Base-by-base conservation (phyloP, 1,140 invertebrate species). In the Octopus sinensis region DNA sequence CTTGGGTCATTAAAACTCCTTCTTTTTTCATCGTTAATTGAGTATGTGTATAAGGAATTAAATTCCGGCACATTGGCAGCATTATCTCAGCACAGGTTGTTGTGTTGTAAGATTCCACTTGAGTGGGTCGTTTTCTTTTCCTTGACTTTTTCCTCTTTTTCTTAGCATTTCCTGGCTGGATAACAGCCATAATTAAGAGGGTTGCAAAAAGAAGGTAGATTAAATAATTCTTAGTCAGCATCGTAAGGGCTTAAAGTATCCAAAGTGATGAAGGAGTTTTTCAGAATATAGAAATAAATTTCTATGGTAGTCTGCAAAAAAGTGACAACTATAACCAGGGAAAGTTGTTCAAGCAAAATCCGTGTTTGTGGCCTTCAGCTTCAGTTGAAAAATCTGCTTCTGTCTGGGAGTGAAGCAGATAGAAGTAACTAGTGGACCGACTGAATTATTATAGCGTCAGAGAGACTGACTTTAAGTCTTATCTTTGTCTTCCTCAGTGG, bases 51-150 rank as follows among this genome's bases (percentile, higher is more conserved):
- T 87, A 87, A 0, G 83, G 82, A 5, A 87, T 82, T 54, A 86
- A 76, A 13, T 84, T 85, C 77, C 80, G 79, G 71, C 86, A 87
- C 86, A 87, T 86, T n/a, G 86, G 86, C 0, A 85, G 81, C 81
- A 84, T 78, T n/a, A 86, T 83, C 68, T 83, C 75, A 71, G 84
- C 73, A 78, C 85, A 86, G 7, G 76, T 77, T 13, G 43, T 7
- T 6, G 17, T 77, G 7, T 77, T 13, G 52, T 77, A 77, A 43
- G 5, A 23, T 68, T 68, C 30, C 30, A 12, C 68, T 7, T 73
- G 17, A 5, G 1, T 23, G 17, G 17, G 17, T 73, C 5, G 68
- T 73, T 73, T 73, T 23, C 30, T 73, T 6, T 13, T n/a, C 17
- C 17, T 62, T 62, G 56, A 62, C 17, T 62, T 62, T 73, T 73